Conservation (phyloP, 2,888 invertebrate species). For the Gisinianus flammeolus region DNA sequence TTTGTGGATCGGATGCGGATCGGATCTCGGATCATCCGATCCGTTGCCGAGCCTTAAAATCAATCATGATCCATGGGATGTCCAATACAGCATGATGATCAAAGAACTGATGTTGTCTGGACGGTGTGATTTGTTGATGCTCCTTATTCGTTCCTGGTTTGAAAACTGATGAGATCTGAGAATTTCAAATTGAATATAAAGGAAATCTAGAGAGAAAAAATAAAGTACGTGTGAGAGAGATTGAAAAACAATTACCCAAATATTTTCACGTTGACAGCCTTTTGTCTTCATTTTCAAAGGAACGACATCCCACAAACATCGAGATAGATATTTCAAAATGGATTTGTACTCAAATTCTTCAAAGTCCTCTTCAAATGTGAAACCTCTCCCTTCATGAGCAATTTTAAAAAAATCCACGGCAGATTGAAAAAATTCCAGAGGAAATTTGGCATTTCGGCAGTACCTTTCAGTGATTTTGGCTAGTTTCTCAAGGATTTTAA, state of each 20-base stretch:
- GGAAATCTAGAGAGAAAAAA: not conserved
- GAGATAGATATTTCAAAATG: not conserved
- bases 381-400: slow-evolving; percentile 1
- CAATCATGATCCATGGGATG: slow-evolving; percentile 2
- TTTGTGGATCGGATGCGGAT: too few species aligned
- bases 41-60: too few species aligned
- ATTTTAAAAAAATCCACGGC: not conserved
- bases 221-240: not conserved
- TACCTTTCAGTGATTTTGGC: not conserved
- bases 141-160: not conserved
- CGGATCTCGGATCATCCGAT: too few species aligned
- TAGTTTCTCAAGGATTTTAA: not conserved
- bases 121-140: not conserved
- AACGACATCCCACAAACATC: not conserved
- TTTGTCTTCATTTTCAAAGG: slow-evolving; percentile 9
- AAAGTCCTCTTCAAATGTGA: not conserved
- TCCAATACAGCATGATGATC: slow-evolving; percentile 1
- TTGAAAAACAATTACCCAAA: not conserved
- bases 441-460: not conserved
- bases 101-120: not conserved
- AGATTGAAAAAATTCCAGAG: not conserved
- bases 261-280: not conserved
- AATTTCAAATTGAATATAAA: too few species aligned
- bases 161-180: not conserved
- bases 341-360: not conserved